Percentiles rank a stretch among this genome's conserved stretches.
Evolutionary conservation across 2,113 vertebrate genomes (phyloP).

Genomic region (Ictalurus punctatus): DNA sequence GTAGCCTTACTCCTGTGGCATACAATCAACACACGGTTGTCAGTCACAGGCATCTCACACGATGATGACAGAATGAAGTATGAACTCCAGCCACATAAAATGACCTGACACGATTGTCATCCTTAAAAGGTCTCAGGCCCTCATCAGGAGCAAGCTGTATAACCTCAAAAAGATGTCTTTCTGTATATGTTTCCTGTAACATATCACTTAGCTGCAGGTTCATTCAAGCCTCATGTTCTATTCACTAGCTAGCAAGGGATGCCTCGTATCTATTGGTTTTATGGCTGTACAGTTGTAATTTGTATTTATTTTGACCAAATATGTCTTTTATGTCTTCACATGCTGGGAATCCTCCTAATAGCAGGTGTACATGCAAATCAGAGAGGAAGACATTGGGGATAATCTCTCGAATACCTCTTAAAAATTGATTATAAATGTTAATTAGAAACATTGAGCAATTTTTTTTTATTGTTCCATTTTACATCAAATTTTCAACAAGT

Average conservation of each 20-base stretch:
- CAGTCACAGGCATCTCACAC: background rate
- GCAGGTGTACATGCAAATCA: background rate
- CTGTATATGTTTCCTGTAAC: background rate
- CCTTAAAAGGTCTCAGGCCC: background rate
- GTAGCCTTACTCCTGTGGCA: constrained; percentile 30
- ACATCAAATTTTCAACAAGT: background rate
- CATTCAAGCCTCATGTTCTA: background rate
- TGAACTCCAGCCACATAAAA: constrained; percentile 28
- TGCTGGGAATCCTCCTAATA: background rate
- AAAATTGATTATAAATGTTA: too few relatives aligned
- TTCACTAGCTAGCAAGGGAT: background rate
- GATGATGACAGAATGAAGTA: constrained; percentile 28
- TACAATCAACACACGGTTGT: background rate
- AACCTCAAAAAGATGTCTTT: background rate
- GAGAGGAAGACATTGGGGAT: background rate
- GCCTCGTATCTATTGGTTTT: background rate
- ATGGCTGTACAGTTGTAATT: background rate
- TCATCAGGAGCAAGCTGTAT: background rate
- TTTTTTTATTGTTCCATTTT: background rate
- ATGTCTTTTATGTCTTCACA: background rate
- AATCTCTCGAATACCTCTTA: background rate
- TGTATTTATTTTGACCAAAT: background rate
- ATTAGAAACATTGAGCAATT: background rate
- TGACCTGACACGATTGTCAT: background rate
- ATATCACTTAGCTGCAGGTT: background rate